Evolutionary conservation across 37 sponge, comb jelly and placozoan species (phyloP).

Genomic region (Cliona cf. orientalis): DNA sequence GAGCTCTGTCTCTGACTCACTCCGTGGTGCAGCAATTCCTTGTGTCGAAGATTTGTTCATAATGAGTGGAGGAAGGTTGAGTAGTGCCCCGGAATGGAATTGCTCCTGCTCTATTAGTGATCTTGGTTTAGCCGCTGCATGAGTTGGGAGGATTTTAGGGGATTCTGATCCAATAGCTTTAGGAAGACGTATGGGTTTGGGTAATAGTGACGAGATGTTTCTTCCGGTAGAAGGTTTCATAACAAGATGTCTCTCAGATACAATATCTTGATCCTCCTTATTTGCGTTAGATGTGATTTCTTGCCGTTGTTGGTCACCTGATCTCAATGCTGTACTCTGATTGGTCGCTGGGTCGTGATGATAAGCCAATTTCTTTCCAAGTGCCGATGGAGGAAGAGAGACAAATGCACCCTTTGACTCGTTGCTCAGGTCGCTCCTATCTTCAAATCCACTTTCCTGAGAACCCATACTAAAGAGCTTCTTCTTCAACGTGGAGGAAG

Average conservation of each 20-base stretch:
- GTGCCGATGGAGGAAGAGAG: constrained; percentile 35
- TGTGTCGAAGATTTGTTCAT: constrained; percentile 9
- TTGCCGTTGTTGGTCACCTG: background rate
- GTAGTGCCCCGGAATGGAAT: constrained; percentile 1
- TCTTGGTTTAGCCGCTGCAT: too few species aligned
- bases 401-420: constrained; percentile 32
- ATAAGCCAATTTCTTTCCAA: constrained; percentile 13
- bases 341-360: too few species aligned
- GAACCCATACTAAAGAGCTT: constrained; percentile 11
- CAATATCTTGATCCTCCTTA: background rate
- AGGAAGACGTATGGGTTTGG: constrained; percentile 30
- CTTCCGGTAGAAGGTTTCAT: constrained; percentile 11
- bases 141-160: too few species aligned
- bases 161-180: constrained; percentile 2
- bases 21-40: background rate
- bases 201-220: constrained; percentile 4
- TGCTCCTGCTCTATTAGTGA: background rate
- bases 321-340: background rate
- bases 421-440: constrained; percentile 33
- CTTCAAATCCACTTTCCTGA: constrained; percentile 82
- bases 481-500: constrained; percentile 39
- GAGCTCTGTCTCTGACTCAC: constrained; percentile 24
- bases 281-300: background rate
- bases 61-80: constrained; percentile 73
- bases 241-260: background rate